Percentiles rank a stretch among this genome's conserved stretches.
These are phyloP conservation scores for Deilephila elpenor DNA, from an alignment of 2,888 invertebrate species.

Conservation along the genomic window DNA sequence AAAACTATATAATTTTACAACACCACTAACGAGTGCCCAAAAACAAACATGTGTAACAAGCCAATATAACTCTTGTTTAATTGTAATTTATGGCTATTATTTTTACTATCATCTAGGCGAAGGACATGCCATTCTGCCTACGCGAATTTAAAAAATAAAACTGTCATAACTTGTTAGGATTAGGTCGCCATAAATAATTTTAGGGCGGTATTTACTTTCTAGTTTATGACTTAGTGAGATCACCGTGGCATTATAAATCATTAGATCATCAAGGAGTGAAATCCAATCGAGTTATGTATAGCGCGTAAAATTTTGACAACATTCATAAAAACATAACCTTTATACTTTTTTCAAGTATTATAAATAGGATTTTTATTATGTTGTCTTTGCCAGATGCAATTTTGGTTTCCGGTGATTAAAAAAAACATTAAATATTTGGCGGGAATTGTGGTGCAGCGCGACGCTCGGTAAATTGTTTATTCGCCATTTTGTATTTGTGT, in stretches of 20 bases:
- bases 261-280: slow-evolving; percentile 37
- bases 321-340: neutral
- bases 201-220: slow-evolving; percentile 44
- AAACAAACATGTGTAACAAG: neutral
- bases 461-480: neutral
- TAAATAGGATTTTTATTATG: slow-evolving; percentile 11
- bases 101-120: neutral
- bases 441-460: slow-evolving; percentile 12
- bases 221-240: slow-evolving; percentile 50
- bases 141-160: neutral
- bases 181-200: slow-evolving; percentile 50
- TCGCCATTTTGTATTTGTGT: neutral
- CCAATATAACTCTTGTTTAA: neutral
- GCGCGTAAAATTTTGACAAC: slow-evolving; percentile 8
- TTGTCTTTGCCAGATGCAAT: slow-evolving; percentile 27
- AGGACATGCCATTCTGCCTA: slow-evolving; percentile 4
- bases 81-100: neutral
- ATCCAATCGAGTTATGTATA: slow-evolving; percentile 3
- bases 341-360: neutral
- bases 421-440: slow-evolving; percentile 18
- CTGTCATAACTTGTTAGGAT: slow-evolving; percentile 11
- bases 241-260: slow-evolving; percentile 47
- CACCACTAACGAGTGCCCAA: neutral
- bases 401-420: slow-evolving; percentile 25
- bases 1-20: slow-evolving; percentile 4